Evolutionary conservation across 2,797 vertebrate genomes (phyloP).

Genomic region (Ctenochaetus hawaiiensis): DNA sequence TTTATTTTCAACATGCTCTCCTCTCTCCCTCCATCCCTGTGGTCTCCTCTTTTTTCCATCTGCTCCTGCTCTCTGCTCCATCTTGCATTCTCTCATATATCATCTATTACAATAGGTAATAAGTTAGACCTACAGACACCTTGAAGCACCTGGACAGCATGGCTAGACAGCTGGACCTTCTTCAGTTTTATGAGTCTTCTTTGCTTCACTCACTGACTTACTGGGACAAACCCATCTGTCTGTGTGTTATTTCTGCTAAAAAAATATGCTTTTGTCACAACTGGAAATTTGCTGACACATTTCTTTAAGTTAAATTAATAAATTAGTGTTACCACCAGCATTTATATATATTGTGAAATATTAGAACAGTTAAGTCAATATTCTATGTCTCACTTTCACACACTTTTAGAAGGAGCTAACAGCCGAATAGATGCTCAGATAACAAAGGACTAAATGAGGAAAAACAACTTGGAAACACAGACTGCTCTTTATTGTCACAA

Average conservation of each 20-base stretch:
- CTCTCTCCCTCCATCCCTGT: conserved; percentile 71
- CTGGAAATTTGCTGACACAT: not conserved
- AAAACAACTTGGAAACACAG: not conserved
- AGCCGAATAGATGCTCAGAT: not conserved
- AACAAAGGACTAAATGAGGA: not conserved
- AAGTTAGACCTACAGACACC: conserved; percentile 60
- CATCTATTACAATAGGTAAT: conserved; percentile 71
- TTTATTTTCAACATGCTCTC: conserved; percentile 71
- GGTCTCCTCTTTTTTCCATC: conserved; percentile 74
- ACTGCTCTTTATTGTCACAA: not conserved
- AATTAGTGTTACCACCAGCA: not conserved
- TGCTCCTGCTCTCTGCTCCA: conserved; percentile 52
- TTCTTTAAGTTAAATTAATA: not conserved
- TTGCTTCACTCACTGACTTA: conserved; percentile 7
- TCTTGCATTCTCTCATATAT: conserved; percentile 63
- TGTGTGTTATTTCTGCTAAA: conserved; percentile 3
- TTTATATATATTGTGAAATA: not conserved
- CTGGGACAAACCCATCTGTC: conserved; percentile 15
- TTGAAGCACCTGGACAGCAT: conserved; percentile 63
- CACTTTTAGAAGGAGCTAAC: not conserved
- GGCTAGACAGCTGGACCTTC: conserved; percentile 31
- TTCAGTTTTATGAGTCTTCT: conserved; percentile 25
- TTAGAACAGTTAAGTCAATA: not conserved
- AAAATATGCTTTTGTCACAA: not conserved
- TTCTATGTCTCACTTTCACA: not conserved